A percentile compares a stretch with the other conserved stretches of the same genome.
These are phyloP conservation scores for Calephelis nemesis DNA, from an alignment of 1,140 invertebrate genomes.

Conservation along the genomic window DNA sequence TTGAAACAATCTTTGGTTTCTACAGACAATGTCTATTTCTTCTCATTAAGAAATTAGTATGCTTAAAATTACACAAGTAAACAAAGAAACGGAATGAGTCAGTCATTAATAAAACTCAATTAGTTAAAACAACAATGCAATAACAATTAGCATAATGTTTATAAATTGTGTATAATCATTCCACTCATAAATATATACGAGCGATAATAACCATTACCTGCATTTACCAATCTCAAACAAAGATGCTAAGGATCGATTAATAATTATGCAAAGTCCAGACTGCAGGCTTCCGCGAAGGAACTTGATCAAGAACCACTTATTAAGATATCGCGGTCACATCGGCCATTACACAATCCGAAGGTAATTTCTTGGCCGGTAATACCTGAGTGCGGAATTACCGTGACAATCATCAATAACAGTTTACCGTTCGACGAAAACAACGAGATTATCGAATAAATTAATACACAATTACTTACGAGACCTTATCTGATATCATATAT, in stretches of 20 bases:
- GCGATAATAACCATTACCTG: conserved; percentile 16
- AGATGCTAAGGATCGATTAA: conserved; percentile 15
- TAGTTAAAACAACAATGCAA: conserved; percentile 10
- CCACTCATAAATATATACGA: conserved; percentile 8
- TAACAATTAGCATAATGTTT: conserved; percentile 11
- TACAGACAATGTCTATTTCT: no score
- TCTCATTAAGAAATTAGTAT: no score
- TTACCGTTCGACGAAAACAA: conserved; percentile 49
- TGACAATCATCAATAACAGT: conserved; percentile 63
- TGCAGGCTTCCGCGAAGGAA: conserved; percentile 45
- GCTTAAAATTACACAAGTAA: no score
- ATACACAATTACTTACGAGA: conserved; percentile 23
- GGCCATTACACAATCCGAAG: conserved; percentile 54
- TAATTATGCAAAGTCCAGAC: conserved; percentile 34
- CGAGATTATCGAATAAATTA: conserved; percentile 40
- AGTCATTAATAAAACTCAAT: conserved; percentile 1
- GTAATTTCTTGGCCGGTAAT: conserved; percentile 57
- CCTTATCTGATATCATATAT: conserved; percentile 15
- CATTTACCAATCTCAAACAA: conserved; percentile 12
- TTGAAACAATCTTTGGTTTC: no score
- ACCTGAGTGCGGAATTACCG: conserved; percentile 53
- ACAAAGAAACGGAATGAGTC: no score
- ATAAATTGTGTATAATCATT: conserved; percentile 11
- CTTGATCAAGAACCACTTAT: conserved; percentile 70
- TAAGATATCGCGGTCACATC: conserved; percentile 73